Conservation (phyloP, 2,113 vertebrate species). For the Nyctibius bracteatus region DNA sequence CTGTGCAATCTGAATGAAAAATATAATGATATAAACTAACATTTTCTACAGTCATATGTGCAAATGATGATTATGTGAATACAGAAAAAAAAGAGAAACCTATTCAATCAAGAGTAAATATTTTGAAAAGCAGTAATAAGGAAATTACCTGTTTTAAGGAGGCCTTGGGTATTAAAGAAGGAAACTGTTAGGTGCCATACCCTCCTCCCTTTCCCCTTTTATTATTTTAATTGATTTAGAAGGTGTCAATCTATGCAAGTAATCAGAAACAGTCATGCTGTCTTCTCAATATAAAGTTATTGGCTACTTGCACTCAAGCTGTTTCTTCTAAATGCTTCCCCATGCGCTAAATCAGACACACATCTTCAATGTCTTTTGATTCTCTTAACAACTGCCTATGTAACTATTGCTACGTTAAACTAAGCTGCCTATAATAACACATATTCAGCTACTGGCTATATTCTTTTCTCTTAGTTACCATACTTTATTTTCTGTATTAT, state of each 20-base stretch:
- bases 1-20: neutral
- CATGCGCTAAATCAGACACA: neutral
- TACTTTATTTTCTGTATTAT: neutral
- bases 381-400: neutral
- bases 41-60: neutral
- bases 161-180: neutral
- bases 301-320: neutral
- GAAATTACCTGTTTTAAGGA: neutral
- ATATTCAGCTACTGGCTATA: neutral
- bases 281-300: neutral
- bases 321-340: neutral
- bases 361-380: neutral
- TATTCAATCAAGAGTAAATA: neutral
- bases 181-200: neutral
- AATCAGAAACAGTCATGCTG: neutral
- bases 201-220: neutral
- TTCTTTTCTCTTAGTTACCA: neutral
- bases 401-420: neutral
- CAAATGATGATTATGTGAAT: neutral
- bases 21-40: neutral
- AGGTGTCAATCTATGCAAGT: neutral
- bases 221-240: neutral
- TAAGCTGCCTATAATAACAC: neutral
- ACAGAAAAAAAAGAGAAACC: neutral
- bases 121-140: neutral